Percentiles rank a stretch among this genome's conserved stretches.
Conservation (phyloP, 2,797 vertebrate species). For the Acanthiza pusilla region DNA sequence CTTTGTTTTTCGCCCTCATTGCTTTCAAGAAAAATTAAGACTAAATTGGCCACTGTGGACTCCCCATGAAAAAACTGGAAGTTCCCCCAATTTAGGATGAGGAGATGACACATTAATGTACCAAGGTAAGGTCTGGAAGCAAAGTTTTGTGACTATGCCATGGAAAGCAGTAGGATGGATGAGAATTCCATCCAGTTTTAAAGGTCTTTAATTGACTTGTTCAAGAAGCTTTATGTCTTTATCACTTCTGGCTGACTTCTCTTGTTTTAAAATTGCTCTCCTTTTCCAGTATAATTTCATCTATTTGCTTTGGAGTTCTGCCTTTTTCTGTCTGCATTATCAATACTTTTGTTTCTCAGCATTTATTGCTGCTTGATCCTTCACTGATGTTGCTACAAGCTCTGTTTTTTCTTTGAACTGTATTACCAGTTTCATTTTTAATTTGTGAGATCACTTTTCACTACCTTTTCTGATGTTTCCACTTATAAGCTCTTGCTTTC, state of each 20-base stretch:
- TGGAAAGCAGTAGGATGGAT: not conserved
- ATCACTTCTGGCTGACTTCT: not conserved
- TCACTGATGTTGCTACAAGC: not conserved
- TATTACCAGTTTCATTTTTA: not conserved
- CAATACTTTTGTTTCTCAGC: not conserved
- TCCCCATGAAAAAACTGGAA: not conserved
- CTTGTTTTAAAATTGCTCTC: not conserved
- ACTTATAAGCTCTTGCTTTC: not conserved
- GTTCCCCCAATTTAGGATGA: not conserved
- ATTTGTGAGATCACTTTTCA: not conserved
- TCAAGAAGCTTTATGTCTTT: not conserved
- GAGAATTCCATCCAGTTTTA: not conserved
- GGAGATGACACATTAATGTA: not conserved
- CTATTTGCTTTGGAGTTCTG: not conserved
- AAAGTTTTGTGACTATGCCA: not conserved
- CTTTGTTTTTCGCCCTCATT: accelerated
- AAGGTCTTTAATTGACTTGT: not conserved
- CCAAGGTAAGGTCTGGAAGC: not conserved
- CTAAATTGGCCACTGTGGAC: not conserved
- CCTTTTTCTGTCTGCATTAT: not conserved
- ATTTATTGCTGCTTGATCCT: not conserved
- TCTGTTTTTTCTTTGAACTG: not conserved
- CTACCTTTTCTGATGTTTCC: not conserved
- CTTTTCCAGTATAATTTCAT: not conserved
- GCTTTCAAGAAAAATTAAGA: not conserved